Evolutionary conservation across 1,140 invertebrate species (phyloP), one percentile per base, ranked within the genome.

Genomic region (Gonatopus flavifemur): DNA sequence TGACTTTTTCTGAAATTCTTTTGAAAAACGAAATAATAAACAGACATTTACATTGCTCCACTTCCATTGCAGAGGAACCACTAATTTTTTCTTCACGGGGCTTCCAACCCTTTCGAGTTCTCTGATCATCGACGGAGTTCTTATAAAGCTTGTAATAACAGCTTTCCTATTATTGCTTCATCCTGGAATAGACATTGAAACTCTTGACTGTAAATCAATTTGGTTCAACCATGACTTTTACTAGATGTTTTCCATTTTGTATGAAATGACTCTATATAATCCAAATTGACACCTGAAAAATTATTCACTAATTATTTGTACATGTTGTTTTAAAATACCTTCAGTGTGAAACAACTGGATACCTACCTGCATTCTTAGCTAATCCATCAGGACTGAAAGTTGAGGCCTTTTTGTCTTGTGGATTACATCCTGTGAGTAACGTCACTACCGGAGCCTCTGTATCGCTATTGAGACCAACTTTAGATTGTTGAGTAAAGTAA

Each of bases 221-320:
- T 49, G 15, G 53, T 76, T 87, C 86, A 87, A 71, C 85, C 83
- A 44, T 84, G 83, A 51, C 82, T 82, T 71, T 83, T 86, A 55
- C 76, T 78, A 3, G 80, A 83, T 62, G 79, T 81, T 71, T 83
- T 84, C 86, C 86, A 88, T 69, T 87, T 87, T 24, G 76, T 77
- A 59, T 85, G 79, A 72, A 88, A 88, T 24, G 79, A 71, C 55
- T 82, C 80, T 49, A 87, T 84, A 39, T 83, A 82, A 66, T 88
- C 84, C 24, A 87, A 72, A 57, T 81, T 82, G 19, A 87, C 79
- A 52, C 86, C 86, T 84, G 52, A 12, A 58, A 64, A 37, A 37
- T 35, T n/a, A n/a, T n/a, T n/a, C n/a, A n/a, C n/a, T n/a, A n/a
- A n/a, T n/a, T n/a, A n/a, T n/a, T n/a, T n/a, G n/a, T n/a, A n/a